Percentiles rank a stretch among this genome's conserved stretches.
Evolutionary conservation across 2,888 invertebrate genomes (phyloP).

Genomic region (Tridacna gigas): DNA sequence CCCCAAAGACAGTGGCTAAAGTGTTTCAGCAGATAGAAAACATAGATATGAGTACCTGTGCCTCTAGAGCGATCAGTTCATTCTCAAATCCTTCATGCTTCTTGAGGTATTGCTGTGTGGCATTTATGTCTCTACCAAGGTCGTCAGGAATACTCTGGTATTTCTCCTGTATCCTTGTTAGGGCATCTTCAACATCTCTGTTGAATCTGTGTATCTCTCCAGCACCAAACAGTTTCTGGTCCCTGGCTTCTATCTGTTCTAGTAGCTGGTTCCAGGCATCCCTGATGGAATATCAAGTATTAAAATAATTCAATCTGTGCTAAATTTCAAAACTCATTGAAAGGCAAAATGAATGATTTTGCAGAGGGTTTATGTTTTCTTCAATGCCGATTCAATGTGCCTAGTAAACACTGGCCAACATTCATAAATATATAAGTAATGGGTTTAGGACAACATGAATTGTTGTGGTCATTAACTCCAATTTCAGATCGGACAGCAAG

Average conservation of each 20-base stretch:
- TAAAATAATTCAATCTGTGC: not conserved
- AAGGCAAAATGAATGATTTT: too few relatives aligned
- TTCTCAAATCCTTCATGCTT: conserved; percentile 97
- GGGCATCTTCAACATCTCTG: conserved; percentile 95
- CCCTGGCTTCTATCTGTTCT: conserved; percentile 93
- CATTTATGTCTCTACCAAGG: conserved; percentile 92
- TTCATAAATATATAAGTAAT: too few relatives aligned
- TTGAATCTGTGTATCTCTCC: conserved; percentile 99
- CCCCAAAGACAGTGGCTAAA: too few relatives aligned
- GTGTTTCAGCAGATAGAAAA: too few relatives aligned
- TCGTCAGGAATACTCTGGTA: conserved; percentile 93
- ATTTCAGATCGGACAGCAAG: too few relatives aligned
- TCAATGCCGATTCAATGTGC: too few relatives aligned
- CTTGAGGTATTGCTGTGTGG: conserved; percentile 92
- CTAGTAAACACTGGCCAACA: too few relatives aligned
- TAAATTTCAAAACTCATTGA: too few relatives aligned
- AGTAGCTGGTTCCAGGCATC: conserved; percentile 93
- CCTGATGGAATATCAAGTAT: conserved; percentile 82
- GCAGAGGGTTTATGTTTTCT: too few relatives aligned
- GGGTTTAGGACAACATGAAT: too few relatives aligned
- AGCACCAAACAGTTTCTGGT: conserved; percentile 95
- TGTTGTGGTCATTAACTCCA: too few relatives aligned
- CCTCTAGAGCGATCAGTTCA: conserved; percentile 95
- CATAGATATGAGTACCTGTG: conserved; percentile 88
- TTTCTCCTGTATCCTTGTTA: conserved; percentile 95